Conservation (phyloP, 2,113 vertebrate genomes). For the Embiotoca jacksoni region DNA sequence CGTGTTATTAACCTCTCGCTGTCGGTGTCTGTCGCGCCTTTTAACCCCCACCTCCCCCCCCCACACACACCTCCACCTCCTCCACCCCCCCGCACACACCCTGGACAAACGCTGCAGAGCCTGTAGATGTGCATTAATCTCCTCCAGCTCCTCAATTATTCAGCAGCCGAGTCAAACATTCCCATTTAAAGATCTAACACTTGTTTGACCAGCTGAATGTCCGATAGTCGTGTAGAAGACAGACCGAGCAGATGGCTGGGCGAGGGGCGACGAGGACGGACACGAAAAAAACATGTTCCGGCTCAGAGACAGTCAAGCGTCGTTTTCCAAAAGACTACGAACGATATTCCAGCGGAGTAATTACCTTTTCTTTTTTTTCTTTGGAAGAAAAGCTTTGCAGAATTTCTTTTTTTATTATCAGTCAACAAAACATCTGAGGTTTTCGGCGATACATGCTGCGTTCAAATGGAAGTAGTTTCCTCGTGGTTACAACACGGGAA, state of each 20-base stretch:
- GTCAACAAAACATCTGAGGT: neutral
- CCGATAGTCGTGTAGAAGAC: constrained; percentile 69
- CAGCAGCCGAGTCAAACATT: constrained; percentile 80
- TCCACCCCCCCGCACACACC: neutral
- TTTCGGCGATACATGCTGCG: too few species aligned
- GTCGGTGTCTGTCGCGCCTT: constrained; percentile 68
- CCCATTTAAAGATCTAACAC: constrained; percentile 81
- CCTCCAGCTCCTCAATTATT: constrained; percentile 79
- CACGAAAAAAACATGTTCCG: neutral
- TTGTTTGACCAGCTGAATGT: constrained; percentile 80
- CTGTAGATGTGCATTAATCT: constrained; percentile 69
- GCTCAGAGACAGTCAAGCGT: neutral
- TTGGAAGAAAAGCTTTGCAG: too few species aligned
- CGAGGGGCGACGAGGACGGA: constrained; percentile 15
- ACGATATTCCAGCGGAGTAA: neutral
- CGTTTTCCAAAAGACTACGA: neutral
- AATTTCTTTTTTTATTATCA: neutral
- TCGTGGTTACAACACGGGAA: too few species aligned
- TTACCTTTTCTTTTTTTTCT: neutral
- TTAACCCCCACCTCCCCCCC: neutral
- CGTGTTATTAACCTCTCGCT: constrained; percentile 57
- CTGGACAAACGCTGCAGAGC: constrained; percentile 44
- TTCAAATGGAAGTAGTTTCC: too few species aligned
- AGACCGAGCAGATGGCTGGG: constrained; percentile 39
- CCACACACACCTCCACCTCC: too few species aligned